These are phyloP conservation scores for Heloderma charlesbogerti DNA, from an alignment of 2,113 vertebrate species.

Conservation along the genomic window DNA sequence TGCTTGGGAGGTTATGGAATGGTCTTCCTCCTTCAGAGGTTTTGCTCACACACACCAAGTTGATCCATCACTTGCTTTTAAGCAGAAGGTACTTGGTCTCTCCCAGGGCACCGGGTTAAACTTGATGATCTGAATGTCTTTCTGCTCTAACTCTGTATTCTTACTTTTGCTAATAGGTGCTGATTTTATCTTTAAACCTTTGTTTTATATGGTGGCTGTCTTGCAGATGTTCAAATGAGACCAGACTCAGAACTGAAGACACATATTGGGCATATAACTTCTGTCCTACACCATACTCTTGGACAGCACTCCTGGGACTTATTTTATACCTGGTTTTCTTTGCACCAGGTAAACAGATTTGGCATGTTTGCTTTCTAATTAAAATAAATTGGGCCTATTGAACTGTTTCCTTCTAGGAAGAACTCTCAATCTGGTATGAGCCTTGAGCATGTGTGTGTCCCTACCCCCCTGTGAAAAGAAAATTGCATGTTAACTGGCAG, in stretches of 20 bases:
- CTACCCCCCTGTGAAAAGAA: neutral
- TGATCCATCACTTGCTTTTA: neutral
- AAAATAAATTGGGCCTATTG: neutral
- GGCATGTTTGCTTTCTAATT: neutral
- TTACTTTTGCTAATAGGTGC: constrained; percentile 18
- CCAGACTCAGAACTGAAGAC: constrained; percentile 80
- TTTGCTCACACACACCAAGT: neutral
- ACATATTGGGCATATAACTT: constrained; percentile 97
- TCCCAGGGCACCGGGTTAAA: neutral
- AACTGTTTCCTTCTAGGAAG: neutral
- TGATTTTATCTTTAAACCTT: constrained; percentile 24
- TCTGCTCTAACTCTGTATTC: neutral
- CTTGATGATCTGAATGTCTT: neutral
- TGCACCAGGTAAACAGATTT: constrained; percentile 86
- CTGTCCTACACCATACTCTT: constrained; percentile 94
- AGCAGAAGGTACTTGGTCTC: neutral
- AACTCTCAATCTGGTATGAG: neutral
- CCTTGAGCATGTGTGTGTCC: neutral
- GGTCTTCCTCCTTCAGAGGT: neutral
- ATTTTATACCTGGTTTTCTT: constrained; percentile 93
- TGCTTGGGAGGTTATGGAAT: neutral
- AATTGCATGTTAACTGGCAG: neutral
- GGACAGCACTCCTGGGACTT: constrained; percentile 92
- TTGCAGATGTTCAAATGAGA: constrained; percentile 93
- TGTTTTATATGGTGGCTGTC: constrained; percentile 42